Conservation (phyloP, 2,797 vertebrate species). For the Phataginus tetradactyla region DNA sequence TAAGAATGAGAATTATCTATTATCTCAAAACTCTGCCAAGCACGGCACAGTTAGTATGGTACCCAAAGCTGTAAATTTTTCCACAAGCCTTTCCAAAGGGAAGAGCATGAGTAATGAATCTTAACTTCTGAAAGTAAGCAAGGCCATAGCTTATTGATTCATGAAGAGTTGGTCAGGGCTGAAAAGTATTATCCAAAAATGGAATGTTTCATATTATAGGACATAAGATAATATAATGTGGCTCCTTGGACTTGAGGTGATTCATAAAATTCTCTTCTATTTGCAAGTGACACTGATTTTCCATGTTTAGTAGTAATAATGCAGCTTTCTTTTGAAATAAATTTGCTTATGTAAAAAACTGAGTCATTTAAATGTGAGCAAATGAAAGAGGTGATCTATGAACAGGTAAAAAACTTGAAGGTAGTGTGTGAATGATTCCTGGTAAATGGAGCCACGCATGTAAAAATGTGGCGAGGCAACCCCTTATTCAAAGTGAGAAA, state of each 20-base stretch:
- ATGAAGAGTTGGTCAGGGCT: not conserved
- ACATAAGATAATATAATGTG: not conserved
- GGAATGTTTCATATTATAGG: not conserved
- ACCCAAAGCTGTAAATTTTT: not conserved
- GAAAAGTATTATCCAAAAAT: not conserved
- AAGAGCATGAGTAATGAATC: not conserved
- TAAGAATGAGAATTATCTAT: not conserved
- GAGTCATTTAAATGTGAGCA: conserved; percentile 1
- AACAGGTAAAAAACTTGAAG: not conserved
- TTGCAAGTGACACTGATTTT: not conserved
- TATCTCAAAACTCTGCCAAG: not conserved
- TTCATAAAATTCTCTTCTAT: not conserved
- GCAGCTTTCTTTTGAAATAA: not conserved
- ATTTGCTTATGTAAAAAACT: not conserved
- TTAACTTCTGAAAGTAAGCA: not conserved
- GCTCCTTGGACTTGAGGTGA: not conserved
- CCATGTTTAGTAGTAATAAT: not conserved
- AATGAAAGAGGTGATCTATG: not conserved
- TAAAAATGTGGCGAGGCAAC: not conserved
- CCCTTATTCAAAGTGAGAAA: not conserved
- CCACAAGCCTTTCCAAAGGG: not conserved
- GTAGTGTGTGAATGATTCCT: not conserved
- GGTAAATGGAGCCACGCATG: not conserved
- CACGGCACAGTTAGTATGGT: not conserved
- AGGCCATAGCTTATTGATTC: not conserved